Evolutionary conservation across 2,113 vertebrate genomes (phyloP).

Genomic region (Perognathus longimembris): DNA sequence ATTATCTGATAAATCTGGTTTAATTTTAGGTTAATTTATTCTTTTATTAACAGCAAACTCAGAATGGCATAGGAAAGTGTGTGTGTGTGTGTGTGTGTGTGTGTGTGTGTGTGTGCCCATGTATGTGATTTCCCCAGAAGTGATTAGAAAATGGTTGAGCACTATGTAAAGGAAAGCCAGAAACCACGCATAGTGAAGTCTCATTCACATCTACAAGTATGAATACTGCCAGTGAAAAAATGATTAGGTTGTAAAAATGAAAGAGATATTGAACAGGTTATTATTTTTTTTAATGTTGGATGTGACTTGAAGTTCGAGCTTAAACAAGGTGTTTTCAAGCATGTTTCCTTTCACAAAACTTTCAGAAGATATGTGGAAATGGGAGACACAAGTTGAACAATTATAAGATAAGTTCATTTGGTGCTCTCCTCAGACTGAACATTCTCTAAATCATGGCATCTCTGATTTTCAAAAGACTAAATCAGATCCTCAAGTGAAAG

Average conservation of each 20-base stretch:
- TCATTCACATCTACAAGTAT: constrained; percentile 65
- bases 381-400: constrained; percentile 61
- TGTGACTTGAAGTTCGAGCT: constrained; percentile 44
- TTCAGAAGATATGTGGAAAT: constrained; percentile 66
- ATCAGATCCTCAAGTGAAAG: constrained; percentile 60
- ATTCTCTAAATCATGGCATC: constrained; percentile 14
- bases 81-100: too few species aligned
- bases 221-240: constrained; percentile 48
- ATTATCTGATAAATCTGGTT: constrained; percentile 53
- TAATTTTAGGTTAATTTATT: constrained; percentile 71
- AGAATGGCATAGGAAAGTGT: constrained; percentile 41
- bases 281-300: constrained; percentile 30
- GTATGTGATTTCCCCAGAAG: too few species aligned
- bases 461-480: constrained; percentile 72
- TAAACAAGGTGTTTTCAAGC: constrained; percentile 64
- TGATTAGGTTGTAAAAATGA: constrained; percentile 74
- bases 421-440: constrained; percentile 46
- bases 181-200: constrained; percentile 64
- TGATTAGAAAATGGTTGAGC: constrained; percentile 73
- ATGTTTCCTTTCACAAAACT: constrained; percentile 64
- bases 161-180: constrained; percentile 77
- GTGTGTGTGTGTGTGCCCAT: too few species aligned
- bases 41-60: constrained; percentile 66
- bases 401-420: constrained; percentile 60
- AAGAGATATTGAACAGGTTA: constrained; percentile 70